Conservation (phyloP, 2,888 invertebrate genomes). For the Mythimna vitellina region DNA sequence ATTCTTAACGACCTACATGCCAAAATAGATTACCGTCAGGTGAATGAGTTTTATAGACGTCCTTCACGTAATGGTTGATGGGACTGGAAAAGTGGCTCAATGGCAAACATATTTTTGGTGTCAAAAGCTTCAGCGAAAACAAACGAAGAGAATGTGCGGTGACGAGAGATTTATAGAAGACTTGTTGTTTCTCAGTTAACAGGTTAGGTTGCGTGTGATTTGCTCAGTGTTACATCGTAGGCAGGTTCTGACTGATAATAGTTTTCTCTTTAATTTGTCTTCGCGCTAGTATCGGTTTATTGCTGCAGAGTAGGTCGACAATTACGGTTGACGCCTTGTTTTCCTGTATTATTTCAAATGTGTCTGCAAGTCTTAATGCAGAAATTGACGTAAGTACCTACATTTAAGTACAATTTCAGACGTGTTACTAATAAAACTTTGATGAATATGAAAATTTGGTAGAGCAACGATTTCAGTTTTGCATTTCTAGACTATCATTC, state of each 20-base stretch:
- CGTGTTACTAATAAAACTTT: background rate
- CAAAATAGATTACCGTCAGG: conserved; percentile 37
- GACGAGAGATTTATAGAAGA: conserved; percentile 59
- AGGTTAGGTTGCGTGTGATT: conserved; percentile 49
- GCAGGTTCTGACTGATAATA: conserved; percentile 30
- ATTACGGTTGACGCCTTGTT: conserved; percentile 18
- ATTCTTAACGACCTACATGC: conserved; percentile 17
- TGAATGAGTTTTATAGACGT: conserved; percentile 57
- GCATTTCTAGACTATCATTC: background rate
- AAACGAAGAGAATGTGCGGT: conserved; percentile 57
- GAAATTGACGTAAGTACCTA: background rate
- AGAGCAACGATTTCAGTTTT: background rate
- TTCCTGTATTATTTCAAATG: conserved; percentile 28
- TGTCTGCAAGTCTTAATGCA: background rate
- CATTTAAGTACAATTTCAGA: background rate
- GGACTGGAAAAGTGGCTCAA: conserved; percentile 60
- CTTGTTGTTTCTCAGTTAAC: conserved; percentile 51
- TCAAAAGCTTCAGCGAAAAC: conserved; percentile 61
- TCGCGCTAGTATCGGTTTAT: conserved; percentile 30
- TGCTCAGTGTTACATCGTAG: conserved; percentile 44
- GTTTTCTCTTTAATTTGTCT: conserved; percentile 48
- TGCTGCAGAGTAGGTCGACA: conserved; percentile 25
- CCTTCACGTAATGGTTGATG: conserved; percentile 49
- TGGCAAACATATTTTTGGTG: conserved; percentile 61
- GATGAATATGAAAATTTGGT: too few species aligned